A percentile compares a stretch with the other conserved stretches of the same genome.
Conservation (phyloP, 2,113 vertebrate species). For the Corvus moneduloides region DNA sequence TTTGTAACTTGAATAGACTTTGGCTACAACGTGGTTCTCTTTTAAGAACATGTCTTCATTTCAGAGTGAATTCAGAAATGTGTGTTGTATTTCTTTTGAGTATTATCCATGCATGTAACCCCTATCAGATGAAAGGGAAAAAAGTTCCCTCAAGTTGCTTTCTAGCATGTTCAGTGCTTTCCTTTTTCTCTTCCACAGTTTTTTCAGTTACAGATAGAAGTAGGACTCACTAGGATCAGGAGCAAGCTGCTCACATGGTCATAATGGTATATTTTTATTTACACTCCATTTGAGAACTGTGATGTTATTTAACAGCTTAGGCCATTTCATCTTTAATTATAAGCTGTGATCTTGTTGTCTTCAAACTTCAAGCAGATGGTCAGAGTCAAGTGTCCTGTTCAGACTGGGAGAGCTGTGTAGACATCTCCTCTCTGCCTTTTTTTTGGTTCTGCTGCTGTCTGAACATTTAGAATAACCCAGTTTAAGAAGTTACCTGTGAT, state of each 20-base stretch:
- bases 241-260: not conserved
- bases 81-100: not conserved
- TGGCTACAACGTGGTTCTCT: not conserved
- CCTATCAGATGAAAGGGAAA: not conserved
- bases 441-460: not conserved
- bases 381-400: not conserved
- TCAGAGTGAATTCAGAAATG: not conserved
- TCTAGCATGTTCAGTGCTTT: not conserved
- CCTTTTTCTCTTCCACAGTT: not conserved
- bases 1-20: not conserved
- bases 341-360: not conserved
- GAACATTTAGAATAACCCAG: not conserved
- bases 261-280: conserved; percentile 8
- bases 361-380: not conserved
- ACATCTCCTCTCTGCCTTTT: not conserved
- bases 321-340: not conserved
- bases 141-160: not conserved
- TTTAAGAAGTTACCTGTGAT: not conserved
- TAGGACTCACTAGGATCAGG: not conserved
- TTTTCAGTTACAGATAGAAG: not conserved
- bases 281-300: not conserved
- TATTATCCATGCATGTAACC: not conserved
- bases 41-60: not conserved
- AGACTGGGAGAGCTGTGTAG: not conserved
- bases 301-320: not conserved